phyloP scores from a whole-genome alignment of 2,888 invertebrate genomes.

The Gastracanthus pulcherrimus region DNA sequence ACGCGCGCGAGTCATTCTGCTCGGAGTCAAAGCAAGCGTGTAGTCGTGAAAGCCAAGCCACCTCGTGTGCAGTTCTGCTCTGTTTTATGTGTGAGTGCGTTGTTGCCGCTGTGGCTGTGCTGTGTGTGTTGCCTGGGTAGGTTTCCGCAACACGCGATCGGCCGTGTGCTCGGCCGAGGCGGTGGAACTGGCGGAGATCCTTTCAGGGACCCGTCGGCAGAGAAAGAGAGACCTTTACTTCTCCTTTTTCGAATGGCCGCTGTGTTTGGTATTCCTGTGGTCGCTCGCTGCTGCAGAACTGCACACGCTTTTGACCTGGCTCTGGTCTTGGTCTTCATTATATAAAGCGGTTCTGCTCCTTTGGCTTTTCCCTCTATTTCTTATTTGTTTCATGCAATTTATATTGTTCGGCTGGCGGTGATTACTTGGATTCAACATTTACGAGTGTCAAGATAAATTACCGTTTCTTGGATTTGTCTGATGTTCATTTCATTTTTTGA shows the following conservation, averaged over 20 bases:
- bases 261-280: background rate
- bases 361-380: background rate
- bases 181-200: no score
- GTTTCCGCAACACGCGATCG: slow-evolving; percentile 24
- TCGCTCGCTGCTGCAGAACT: background rate
- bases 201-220: background rate
- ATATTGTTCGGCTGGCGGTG: background rate
- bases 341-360: background rate
- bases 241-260: background rate
- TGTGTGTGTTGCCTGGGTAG: background rate
- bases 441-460: no score
- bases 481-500: no score
- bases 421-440: background rate
- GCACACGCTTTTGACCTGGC: background rate
- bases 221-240: background rate
- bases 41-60: background rate
- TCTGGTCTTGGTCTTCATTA: background rate
- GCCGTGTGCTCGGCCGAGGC: no score
- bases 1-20: background rate
- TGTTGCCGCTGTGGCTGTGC: background rate
- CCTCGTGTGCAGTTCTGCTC: background rate
- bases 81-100: background rate
- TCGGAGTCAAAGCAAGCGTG: background rate
- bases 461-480: no score
- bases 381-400: background rate